Base-by-base conservation (phyloP, 2,888 invertebrate genomes). In the Drosophila kanekoi region DNA sequence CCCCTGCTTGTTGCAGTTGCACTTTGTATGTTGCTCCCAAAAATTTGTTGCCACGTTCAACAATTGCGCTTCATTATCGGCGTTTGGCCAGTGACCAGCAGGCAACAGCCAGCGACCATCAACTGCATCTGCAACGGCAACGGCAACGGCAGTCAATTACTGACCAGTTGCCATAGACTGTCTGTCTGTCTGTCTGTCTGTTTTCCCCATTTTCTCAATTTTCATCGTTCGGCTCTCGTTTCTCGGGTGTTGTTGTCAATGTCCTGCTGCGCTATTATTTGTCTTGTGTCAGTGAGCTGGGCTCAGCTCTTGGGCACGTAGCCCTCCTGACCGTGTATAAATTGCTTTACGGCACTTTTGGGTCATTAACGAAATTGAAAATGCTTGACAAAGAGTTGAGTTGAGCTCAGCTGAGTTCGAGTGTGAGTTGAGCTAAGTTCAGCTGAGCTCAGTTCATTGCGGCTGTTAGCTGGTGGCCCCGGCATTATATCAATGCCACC, bases 281-380 rank as follows among this genome's bases (percentile, higher is more conserved):
- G 90, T 90, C 90, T 90, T 84, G 73, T 84, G 72, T 80, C 74
- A 73, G 72, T 74, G 69, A 74, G 71, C 73, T 48, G 63, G 47
- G 67, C 49, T 49, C 53, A 52, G 74, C 44, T 20, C 49, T 33
- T 38, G 4, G 40, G 58, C 28, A 28, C 28, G 28, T 28, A 28
- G 32, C 49, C 37, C 51, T 41, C 47, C 52, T 51, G 74, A 23
- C 66, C 68, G 65, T 59, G 79, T 87, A 89, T 90, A 90, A 90
- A 90, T 90, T 89, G 90, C 90, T 90, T 80, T 86, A 89, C 89
- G 89, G 86, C 91, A 90, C 83, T 86, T 90, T 90, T 85, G 91
- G 90, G 89, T 90, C 90, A 90, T 90, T 90, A 90, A 90, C 90
- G 76, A 90, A 90, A 90, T 90, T 90, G 91, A 90, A 90, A 90